Evolutionary conservation across 2,888 invertebrate species (phyloP).

Genomic region (Digitonthophagus gazella): DNA sequence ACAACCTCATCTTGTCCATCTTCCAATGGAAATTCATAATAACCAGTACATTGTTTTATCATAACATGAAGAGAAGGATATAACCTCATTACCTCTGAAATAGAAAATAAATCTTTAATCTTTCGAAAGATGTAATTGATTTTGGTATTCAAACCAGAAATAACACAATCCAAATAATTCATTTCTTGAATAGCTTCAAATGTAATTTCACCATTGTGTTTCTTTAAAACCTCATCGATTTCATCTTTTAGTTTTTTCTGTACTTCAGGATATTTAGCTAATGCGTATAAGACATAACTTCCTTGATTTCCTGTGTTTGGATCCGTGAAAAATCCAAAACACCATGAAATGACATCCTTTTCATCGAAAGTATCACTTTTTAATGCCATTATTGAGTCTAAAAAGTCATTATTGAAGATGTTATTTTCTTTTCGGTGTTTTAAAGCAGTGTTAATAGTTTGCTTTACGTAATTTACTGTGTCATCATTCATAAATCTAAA

Average conservation of each 20-base stretch:
- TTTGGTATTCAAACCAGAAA: slow-evolving; percentile 38
- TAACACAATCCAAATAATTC: slow-evolving; percentile 51
- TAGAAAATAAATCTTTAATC: slow-evolving; percentile 17
- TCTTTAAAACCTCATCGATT: slow-evolving; percentile 40
- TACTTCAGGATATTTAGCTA: slow-evolving; percentile 48
- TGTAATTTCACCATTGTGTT: slow-evolving; percentile 43
- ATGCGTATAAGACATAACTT: slow-evolving; percentile 45
- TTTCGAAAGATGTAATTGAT: not conserved
- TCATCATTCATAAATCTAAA: slow-evolving; percentile 35
- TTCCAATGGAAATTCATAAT: slow-evolving; percentile 34
- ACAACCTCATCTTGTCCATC: slow-evolving; percentile 31
- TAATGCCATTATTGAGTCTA: slow-evolving; percentile 46
- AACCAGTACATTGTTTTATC: slow-evolving; percentile 36
- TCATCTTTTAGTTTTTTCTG: slow-evolving; percentile 50
- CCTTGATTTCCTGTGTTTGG: slow-evolving; percentile 52
- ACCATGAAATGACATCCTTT: slow-evolving; percentile 44
- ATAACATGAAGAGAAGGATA: slow-evolving; percentile 32
- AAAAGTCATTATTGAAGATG: slow-evolving; percentile 48
- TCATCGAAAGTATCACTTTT: slow-evolving; percentile 34
- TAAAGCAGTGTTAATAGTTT: slow-evolving; percentile 43
- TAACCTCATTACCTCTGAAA: slow-evolving; percentile 33
- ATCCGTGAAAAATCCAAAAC: slow-evolving; percentile 50
- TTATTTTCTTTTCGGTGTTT: slow-evolving; percentile 46
- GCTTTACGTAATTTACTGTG: slow-evolving; percentile 42
- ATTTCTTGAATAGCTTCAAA: slow-evolving; percentile 51